Evolutionary conservation across 2,888 invertebrate genomes (phyloP), one percentile per base, ranked within the genome.

Genomic region (Villa cingulata): DNA sequence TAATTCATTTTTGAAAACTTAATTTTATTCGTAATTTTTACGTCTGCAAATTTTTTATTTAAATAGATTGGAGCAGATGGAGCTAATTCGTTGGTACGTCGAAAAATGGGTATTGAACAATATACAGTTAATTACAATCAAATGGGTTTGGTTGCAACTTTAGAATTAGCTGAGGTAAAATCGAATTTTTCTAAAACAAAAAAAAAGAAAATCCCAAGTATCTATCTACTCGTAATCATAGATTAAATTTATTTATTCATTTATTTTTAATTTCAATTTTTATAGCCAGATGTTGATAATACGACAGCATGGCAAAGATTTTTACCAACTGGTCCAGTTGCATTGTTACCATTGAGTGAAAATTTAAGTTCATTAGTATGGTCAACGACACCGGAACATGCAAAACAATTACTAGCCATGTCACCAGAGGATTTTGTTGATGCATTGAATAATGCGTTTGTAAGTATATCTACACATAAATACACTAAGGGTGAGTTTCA

Each of bases 261-360:
- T 16, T 16, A 1, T 38, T 15, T 23, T 16, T 38, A 5, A 5
- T 17, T 16, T 17, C 2, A 16, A 16, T 38, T 16, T 17, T 34
- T 45, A 36, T 23, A 86, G 82, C 72, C 78, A 41, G 73, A 74
- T n/a, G n/a, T n/a, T 15, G 80, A 80, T 46, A 96, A 96, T 68
- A 75, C 77, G 27, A 85, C 87, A 3, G 97, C 96, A 0, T 98
- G 96, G 96, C 97, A 98, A 67, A 76, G 95, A 54, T 96, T 96
- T 71, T 70, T 95, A 51, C 88, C 92, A 0, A 81, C 79, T 3
- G 97, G 97, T 1, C 94, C 96, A 0, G 75, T 98, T 20, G 97
- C 97, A 4, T 64, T 97, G 20, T 70, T 98, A 45, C 98, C 97
- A 9, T 77, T 95, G 19, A 81, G 78, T 54, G 74, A 81, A 27